These are phyloP conservation scores for Drosophila paulistorum DNA, from an alignment of 1,140 invertebrate species.

Conservation along the genomic window DNA sequence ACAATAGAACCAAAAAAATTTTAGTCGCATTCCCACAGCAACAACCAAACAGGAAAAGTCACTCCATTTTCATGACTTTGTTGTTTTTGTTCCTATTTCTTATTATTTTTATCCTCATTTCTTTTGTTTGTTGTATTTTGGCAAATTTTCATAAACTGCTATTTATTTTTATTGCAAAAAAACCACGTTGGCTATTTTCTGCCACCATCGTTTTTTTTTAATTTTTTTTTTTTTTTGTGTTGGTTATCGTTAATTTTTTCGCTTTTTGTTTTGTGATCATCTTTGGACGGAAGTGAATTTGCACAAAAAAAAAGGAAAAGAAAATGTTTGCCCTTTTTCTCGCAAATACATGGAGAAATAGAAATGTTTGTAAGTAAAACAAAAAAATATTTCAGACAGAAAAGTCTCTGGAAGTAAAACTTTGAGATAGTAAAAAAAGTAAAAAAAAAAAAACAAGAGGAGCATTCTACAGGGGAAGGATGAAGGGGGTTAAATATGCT, in stretches of 20 bases:
- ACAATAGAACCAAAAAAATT: constrained; percentile 51
- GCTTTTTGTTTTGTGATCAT: constrained; percentile 1
- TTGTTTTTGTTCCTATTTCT: constrained; percentile 25
- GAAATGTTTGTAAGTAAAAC: constrained; percentile 63
- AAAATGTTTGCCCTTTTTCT: constrained; percentile 70
- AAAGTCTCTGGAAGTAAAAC: neutral
- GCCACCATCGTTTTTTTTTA: constrained; percentile 50
- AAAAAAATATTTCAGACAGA: constrained; percentile 10
- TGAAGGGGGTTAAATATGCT: constrained; percentile 49
- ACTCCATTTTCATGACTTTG: constrained; percentile 36
- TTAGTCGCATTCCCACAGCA: constrained; percentile 42
- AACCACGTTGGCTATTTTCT: constrained; percentile 69
- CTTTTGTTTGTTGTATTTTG: constrained; percentile 66
- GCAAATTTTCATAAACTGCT: constrained; percentile 82
- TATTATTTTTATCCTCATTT: constrained; percentile 11
- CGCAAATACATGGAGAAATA: constrained; percentile 18
- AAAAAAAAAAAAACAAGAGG: neutral
- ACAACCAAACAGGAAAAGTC: constrained; percentile 72
- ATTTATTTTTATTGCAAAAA: constrained; percentile 78
- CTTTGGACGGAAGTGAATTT: constrained; percentile 68
- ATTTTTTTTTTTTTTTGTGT: constrained; percentile 45
- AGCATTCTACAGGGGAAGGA: constrained; percentile 16
- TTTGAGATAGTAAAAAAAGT: neutral
- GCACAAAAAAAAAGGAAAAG: constrained; percentile 58
- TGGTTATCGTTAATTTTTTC: constrained; percentile 22